phyloP scores from a whole-genome alignment of 2,113 vertebrate species.

The Macaca mulatta region DNA sequence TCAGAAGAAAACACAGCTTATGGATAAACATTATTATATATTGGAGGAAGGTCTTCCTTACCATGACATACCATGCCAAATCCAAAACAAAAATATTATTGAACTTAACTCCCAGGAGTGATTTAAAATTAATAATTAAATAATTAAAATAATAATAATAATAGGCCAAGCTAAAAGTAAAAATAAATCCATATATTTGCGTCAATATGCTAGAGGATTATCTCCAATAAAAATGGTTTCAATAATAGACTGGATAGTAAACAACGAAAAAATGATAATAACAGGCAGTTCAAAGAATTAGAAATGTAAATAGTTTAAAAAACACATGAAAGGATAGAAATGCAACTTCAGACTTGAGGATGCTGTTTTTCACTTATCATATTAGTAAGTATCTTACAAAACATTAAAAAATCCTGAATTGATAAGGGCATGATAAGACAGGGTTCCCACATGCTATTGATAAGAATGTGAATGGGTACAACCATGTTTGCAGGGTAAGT shows the following conservation, averaged over 20 bases:
- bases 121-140: neutral
- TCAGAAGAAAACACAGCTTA: neutral
- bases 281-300: neutral
- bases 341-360: neutral
- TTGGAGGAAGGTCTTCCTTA: neutral
- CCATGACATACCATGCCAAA: neutral
- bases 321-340: neutral
- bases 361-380: neutral
- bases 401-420: neutral
- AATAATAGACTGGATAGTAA: neutral
- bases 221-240: neutral
- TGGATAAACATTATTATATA: neutral
- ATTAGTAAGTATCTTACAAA: neutral
- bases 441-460: neutral
- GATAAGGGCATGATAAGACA: neutral
- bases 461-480: neutral
- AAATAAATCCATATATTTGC: neutral
- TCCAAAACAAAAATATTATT: neutral
- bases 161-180: neutral
- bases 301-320: neutral
- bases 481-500: neutral
- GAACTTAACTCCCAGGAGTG: neutral
- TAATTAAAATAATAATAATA: neutral
- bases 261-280: neutral
- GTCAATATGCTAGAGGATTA: neutral